phyloP scores from a whole-genome alignment of 2,888 invertebrate species.

The Epinotia bilunana region DNA sequence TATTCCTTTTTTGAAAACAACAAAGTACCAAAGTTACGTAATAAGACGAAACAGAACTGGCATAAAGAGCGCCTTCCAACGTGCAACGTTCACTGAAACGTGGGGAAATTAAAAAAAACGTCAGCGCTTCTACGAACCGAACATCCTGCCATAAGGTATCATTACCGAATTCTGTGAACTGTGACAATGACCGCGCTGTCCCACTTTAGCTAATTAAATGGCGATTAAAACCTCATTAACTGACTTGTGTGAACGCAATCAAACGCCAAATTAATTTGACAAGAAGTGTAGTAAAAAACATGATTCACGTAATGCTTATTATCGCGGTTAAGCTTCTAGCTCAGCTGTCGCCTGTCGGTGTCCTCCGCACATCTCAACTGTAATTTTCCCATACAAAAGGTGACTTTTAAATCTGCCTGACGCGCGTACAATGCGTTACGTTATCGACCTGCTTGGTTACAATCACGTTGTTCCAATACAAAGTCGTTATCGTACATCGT shows the following conservation, averaged over 20 bases:
- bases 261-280: not conserved
- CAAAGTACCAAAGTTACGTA: not conserved
- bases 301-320: too few relatives aligned
- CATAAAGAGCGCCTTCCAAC: not conserved
- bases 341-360: too few relatives aligned
- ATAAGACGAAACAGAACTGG: too few relatives aligned
- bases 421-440: too few relatives aligned
- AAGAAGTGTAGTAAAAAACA: not conserved
- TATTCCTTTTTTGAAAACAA: too few relatives aligned
- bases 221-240: slow-evolving; percentile 26
- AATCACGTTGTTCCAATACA: too few relatives aligned
- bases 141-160: not conserved
- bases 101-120: not conserved
- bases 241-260: not conserved
- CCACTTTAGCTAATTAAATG: slow-evolving; percentile 21
- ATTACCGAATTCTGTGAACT: slow-evolving; percentile 21
- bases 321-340: too few relatives aligned
- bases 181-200: slow-evolving; percentile 1
- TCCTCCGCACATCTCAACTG: too few relatives aligned
- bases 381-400: too few relatives aligned
- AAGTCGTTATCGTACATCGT: too few relatives aligned
- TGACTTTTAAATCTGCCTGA: too few relatives aligned
- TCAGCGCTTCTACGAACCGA: slow-evolving; percentile 1
- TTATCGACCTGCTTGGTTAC: too few relatives aligned
- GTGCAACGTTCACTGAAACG: not conserved